Evolutionary conservation across 2,888 invertebrate species (phyloP).

Genomic region (Rhagonycha lutea): DNA sequence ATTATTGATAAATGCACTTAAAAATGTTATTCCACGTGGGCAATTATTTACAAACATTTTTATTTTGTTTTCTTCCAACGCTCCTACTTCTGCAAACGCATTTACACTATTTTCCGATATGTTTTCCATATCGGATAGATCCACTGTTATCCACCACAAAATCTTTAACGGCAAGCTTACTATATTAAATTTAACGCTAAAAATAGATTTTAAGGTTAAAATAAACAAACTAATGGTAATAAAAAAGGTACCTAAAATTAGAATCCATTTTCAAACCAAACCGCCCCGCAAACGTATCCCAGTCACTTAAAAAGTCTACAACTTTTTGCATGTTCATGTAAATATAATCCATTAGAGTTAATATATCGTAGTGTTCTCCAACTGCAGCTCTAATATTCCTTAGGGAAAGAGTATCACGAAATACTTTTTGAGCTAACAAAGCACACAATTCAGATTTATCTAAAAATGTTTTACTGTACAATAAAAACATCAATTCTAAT

Average conservation of each 20-base stretch:
- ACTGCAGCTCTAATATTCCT: slow-evolving; percentile 21
- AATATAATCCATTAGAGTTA: slow-evolving; percentile 33
- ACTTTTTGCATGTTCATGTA: slow-evolving; percentile 27
- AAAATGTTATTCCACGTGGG: slow-evolving; percentile 19
- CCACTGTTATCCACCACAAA: slow-evolving; percentile 18
- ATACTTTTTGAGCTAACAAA: slow-evolving; percentile 7
- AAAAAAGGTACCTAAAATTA: slow-evolving; percentile 24
- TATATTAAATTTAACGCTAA: slow-evolving; percentile 16
- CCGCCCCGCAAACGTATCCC: not conserved
- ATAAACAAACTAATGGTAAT: not conserved
- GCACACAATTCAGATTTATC: not conserved
- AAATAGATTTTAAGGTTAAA: not conserved
- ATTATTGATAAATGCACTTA: slow-evolving; percentile 18
- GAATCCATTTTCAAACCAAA: slow-evolving; percentile 22
- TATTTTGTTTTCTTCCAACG: slow-evolving; percentile 17
- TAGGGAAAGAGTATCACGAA: slow-evolving; percentile 14
- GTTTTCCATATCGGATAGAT: slow-evolving; percentile 24
- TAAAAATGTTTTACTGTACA: not conserved
- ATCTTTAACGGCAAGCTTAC: slow-evolving; percentile 1
- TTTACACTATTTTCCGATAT: slow-evolving; percentile 18
- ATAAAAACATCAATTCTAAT: not conserved
- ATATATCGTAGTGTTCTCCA: slow-evolving; percentile 29
- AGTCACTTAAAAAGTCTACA: slow-evolving; percentile 20
- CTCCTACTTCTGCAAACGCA: slow-evolving; percentile 7
- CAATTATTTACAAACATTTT: slow-evolving; percentile 16